phyloP scores from a whole-genome alignment of 92 coral and sea anemone genomes.

The Phymanthus crucifer region DNA sequence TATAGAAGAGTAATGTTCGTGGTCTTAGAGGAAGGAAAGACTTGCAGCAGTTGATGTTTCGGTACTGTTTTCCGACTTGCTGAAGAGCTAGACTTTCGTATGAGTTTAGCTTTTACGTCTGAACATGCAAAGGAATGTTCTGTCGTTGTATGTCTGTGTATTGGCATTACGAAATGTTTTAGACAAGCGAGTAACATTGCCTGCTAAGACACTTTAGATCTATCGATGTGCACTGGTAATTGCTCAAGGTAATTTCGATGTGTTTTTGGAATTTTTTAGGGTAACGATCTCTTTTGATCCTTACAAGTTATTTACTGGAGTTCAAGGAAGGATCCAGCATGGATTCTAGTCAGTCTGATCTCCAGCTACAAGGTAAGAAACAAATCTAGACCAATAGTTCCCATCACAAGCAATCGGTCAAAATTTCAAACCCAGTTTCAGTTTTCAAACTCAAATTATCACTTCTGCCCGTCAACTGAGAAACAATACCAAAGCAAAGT shows the following conservation, averaged over 20 bases:
- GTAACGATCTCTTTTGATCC: constrained; percentile 18
- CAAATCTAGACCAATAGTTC: not conserved
- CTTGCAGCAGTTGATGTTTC: not conserved
- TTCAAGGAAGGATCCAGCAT: constrained; percentile 23
- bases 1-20: not conserved
- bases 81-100: constrained; percentile 7
- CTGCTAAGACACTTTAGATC: not conserved
- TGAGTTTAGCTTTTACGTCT: not conserved
- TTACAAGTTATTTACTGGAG: constrained; percentile 1
- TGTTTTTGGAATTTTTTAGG: constrained; percentile 22
- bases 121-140: not conserved
- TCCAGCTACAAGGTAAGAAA: constrained; percentile 41
- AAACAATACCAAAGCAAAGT: constrained; percentile 4
- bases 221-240: constrained; percentile 9
- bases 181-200: not conserved
- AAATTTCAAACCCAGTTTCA: constrained; percentile 8
- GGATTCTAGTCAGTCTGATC: constrained; percentile 41
- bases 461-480: constrained; percentile 14
- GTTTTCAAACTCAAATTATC: constrained; percentile 22
- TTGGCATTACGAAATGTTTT: not conserved
- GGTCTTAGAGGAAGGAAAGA: constrained; percentile 3
- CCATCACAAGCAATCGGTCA: not conserved
- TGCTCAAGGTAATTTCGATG: not conserved
- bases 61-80: constrained; percentile 22
- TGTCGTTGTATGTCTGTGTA: constrained; percentile 7